Conservation (phyloP, 2,113 vertebrate species). For the Forbesichthys papilliferus region DNA sequence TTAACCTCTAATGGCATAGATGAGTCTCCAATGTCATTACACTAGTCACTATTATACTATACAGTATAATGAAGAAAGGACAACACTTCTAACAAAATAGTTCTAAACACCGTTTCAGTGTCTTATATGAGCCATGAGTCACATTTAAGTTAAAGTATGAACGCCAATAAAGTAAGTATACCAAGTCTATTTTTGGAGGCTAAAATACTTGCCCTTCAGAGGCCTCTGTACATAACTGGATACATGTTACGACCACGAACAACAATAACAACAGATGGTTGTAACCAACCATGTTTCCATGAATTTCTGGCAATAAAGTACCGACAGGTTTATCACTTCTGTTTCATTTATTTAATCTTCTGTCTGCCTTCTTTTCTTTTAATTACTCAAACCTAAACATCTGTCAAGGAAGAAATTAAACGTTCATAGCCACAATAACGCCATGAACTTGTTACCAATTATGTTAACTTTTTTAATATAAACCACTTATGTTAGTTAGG, state of each 20-base stretch:
- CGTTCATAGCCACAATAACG: slow-evolving; percentile 25
- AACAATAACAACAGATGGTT: slow-evolving; percentile 66
- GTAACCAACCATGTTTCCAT: slow-evolving; percentile 45
- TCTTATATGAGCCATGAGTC: slow-evolving; percentile 37
- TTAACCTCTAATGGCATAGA: neutral
- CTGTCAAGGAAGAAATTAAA: slow-evolving; percentile 31
- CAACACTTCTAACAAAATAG: slow-evolving; percentile 2
- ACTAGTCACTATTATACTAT: neutral
- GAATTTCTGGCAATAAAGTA: slow-evolving; percentile 53
- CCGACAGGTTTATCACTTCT: slow-evolving; percentile 62
- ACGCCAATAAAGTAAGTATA: slow-evolving; percentile 61
- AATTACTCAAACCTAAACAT: slow-evolving; percentile 46
- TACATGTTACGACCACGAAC: slow-evolving; percentile 35
- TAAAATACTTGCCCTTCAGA: slow-evolving; percentile 51
- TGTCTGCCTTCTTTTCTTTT: slow-evolving; percentile 52
- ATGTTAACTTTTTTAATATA: too few species aligned
- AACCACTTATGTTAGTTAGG: too few species aligned
- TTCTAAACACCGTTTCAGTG: slow-evolving; percentile 33
- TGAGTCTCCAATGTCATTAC: neutral
- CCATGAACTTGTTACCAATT: slow-evolving; percentile 17
- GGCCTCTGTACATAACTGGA: slow-evolving; percentile 38
- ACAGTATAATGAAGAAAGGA: slow-evolving; percentile 12
- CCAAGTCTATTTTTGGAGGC: slow-evolving; percentile 62
- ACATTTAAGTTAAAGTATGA: slow-evolving; percentile 69
- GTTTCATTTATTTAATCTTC: slow-evolving; percentile 47